These are phyloP conservation scores for Anthonomus grandis DNA, from an alignment of 1,140 invertebrate genomes.

Conservation along the genomic window DNA sequence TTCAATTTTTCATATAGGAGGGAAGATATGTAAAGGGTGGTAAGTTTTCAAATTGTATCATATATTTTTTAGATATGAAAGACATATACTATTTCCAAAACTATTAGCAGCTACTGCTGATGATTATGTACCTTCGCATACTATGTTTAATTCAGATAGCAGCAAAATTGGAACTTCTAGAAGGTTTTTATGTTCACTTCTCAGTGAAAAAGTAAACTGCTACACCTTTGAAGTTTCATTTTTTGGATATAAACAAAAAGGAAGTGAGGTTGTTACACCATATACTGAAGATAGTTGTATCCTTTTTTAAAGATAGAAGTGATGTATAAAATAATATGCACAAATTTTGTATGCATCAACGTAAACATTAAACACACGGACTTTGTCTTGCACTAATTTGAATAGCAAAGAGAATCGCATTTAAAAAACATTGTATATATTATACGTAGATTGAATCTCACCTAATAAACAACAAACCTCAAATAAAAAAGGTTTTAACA, in stretches of 20 bases:
- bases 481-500: too few species aligned
- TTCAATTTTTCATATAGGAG: too few species aligned
- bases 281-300: conserved; percentile 92
- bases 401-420: too few species aligned
- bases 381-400: neutral
- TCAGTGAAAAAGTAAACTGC: conserved; percentile 75
- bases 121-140: conserved; percentile 77
- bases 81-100: conserved; percentile 86
- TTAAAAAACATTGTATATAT: too few species aligned
- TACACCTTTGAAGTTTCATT: conserved; percentile 86
- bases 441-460: too few species aligned
- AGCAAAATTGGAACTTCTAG: conserved; percentile 83
- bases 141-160: conserved; percentile 86
- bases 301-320: too few species aligned
- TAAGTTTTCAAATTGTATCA: neutral
- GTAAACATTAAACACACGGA: neutral
- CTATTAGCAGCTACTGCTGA: conserved; percentile 79
- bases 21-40: neutral
- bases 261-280: conserved; percentile 64
- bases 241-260: conserved; percentile 71
- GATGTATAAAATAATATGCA: neutral
- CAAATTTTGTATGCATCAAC: neutral
- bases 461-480: too few species aligned
- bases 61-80: conserved; percentile 64
- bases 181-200: conserved; percentile 66